Evolutionary conservation across 2,888 invertebrate genomes (phyloP).

Genomic region (Agrenia bidenticulata): DNA sequence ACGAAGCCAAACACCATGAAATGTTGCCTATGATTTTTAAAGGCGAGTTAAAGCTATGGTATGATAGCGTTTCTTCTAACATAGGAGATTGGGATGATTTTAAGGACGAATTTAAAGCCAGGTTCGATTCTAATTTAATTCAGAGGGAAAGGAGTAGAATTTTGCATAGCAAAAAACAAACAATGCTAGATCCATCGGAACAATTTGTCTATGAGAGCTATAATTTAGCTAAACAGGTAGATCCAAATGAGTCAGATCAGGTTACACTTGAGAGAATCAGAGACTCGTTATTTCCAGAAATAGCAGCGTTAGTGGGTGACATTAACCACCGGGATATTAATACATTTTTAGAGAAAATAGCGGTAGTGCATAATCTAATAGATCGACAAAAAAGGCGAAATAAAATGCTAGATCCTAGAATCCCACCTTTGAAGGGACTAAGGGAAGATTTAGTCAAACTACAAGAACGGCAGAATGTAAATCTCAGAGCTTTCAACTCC

Average conservation of each 20-base stretch:
- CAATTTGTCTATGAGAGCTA: constrained; percentile 22
- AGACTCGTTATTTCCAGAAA: constrained; percentile 1
- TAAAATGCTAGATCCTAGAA: not conserved
- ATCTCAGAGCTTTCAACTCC: too few relatives aligned
- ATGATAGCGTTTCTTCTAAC: constrained; percentile 13
- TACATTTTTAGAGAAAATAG: constrained; percentile 2
- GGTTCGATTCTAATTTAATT: constrained; percentile 8
- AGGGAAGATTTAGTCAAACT: too few relatives aligned
- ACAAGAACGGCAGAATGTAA: too few relatives aligned
- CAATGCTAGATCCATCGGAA: constrained; percentile 13
- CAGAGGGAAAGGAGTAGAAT: constrained; percentile 11
- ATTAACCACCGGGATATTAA: not conserved
- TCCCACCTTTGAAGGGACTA: not conserved
- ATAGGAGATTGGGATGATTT: constrained; percentile 20
- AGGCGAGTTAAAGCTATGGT: constrained; percentile 21
- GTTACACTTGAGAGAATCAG: constrained; percentile 5
- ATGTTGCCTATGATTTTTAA: constrained; percentile 2
- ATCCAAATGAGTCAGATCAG: constrained; percentile 1
- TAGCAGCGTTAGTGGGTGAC: not conserved
- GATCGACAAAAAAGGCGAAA: not conserved
- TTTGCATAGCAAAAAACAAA: constrained; percentile 12
- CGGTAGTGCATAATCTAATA: not conserved
- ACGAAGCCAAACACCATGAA: not conserved
- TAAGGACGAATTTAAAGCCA: not conserved
- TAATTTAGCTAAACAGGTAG: constrained; percentile 18